Conservation (phyloP, 1,140 invertebrate genomes). For the Parasteatoda tepidariorum region DNA sequence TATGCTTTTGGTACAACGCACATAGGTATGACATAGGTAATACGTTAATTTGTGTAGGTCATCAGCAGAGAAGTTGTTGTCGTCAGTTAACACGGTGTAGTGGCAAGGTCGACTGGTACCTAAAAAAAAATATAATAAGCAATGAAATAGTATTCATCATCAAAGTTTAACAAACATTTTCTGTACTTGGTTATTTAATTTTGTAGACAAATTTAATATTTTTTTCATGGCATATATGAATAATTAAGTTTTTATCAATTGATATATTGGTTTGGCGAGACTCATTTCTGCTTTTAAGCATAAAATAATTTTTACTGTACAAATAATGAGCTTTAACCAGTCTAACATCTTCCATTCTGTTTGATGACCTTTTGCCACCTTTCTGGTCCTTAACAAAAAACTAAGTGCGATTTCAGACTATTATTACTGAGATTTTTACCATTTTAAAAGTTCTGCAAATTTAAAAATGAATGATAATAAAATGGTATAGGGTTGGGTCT, state of each 20-base stretch:
- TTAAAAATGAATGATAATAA: no score
- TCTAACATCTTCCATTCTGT: no score
- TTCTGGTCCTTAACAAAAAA: no score
- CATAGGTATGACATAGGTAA: constrained; percentile 63
- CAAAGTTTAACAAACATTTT: background rate
- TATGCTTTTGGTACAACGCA: constrained; percentile 62
- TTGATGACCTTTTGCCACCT: no score
- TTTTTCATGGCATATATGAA: background rate
- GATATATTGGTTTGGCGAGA: background rate
- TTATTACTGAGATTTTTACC: no score
- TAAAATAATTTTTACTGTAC: background rate
- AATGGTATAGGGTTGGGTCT: no score
- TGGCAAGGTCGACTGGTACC: constrained; percentile 62
- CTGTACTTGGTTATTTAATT: background rate
- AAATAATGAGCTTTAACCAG: no score
- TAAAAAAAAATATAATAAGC: constrained; percentile 65
- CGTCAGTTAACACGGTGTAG: constrained; percentile 62
- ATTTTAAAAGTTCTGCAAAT: no score
- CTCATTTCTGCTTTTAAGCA: background rate
- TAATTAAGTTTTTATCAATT: background rate
- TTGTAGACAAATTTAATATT: background rate
- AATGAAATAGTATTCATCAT: background rate
- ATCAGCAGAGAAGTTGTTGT: constrained; percentile 62
- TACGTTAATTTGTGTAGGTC: constrained; percentile 63
- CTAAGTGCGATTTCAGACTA: no score